phyloP scores from a whole-genome alignment of 2,888 invertebrate species.

The Eustalomyia histrio region DNA sequence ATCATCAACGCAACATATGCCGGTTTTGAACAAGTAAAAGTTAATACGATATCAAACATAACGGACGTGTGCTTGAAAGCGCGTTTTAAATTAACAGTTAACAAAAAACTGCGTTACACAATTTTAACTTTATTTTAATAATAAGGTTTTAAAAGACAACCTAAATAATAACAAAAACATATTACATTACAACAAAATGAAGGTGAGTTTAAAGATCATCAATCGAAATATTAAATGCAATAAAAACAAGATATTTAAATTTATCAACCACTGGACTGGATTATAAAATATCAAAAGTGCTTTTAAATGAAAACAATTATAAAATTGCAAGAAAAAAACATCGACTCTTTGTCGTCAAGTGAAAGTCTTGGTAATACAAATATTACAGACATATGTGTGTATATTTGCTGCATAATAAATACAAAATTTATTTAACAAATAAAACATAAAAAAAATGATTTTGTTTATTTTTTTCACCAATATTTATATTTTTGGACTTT shows the following conservation, averaged over 20 bases:
- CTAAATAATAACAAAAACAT: constrained; percentile 14
- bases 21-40: constrained; percentile 65
- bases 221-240: background rate
- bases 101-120: background rate
- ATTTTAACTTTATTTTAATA: background rate
- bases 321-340: background rate
- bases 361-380: constrained; percentile 17
- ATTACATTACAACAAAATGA: constrained; percentile 51
- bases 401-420: constrained; percentile 8
- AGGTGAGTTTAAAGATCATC: constrained; percentile 58
- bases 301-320: background rate
- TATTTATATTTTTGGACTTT: background rate
- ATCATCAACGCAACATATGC: constrained; percentile 40
- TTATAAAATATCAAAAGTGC: constrained; percentile 4
- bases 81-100: constrained; percentile 13
- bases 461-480: constrained; percentile 6
- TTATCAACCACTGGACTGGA: background rate
- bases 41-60: constrained; percentile 58
- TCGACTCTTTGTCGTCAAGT: background rate
- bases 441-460: constrained; percentile 22
- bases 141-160: background rate
- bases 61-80: constrained; percentile 53
- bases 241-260: background rate
- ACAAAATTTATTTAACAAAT: constrained; percentile 13
- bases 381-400: constrained; percentile 15